Conservation (phyloP, 2,888 invertebrate species). For the Drosophila hawaiiensis region DNA sequence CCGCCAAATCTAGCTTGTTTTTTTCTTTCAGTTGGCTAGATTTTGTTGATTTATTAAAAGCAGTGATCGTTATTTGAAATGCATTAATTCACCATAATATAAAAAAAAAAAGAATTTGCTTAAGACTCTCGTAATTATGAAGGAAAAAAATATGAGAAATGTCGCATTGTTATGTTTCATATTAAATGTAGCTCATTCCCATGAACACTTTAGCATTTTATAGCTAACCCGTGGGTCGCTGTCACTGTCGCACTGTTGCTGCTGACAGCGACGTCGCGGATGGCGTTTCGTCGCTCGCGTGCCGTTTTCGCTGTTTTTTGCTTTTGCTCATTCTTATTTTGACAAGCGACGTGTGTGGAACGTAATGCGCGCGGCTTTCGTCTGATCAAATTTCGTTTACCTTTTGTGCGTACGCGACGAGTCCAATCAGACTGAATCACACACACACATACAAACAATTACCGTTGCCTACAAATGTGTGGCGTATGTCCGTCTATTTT, state of each 20-base stretch:
- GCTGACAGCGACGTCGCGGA: constrained; percentile 32
- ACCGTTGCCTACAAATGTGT: constrained; percentile 17
- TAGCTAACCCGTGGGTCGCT: constrained; percentile 14
- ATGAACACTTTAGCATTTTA: neutral
- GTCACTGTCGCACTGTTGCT: constrained; percentile 18
- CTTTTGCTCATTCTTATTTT: constrained; percentile 75
- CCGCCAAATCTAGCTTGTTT: neutral
- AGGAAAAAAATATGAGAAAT: neutral
- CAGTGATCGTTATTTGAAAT: neutral
- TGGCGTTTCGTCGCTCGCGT: constrained; percentile 47
- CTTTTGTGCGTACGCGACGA: constrained; percentile 30
- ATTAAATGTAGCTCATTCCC: constrained; percentile 14
- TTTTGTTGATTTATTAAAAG: neutral
- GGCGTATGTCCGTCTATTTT: constrained; percentile 7
- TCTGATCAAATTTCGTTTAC: constrained; percentile 58
- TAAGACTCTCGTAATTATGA: neutral
- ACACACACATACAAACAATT: constrained; percentile 2
- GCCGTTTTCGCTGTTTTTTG: constrained; percentile 52
- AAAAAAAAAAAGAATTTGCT: neutral
- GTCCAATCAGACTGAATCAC: constrained; percentile 3
- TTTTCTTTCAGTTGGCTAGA: neutral
- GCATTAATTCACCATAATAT: neutral
- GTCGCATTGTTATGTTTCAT: too few species aligned
- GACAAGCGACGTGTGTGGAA: constrained; percentile 71
- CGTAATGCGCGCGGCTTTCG: constrained; percentile 46